Percentiles rank a stretch among this genome's conserved stretches.
phyloP scores from a whole-genome alignment of 2,113 vertebrate genomes.

The Corythaixoides concolor region DNA sequence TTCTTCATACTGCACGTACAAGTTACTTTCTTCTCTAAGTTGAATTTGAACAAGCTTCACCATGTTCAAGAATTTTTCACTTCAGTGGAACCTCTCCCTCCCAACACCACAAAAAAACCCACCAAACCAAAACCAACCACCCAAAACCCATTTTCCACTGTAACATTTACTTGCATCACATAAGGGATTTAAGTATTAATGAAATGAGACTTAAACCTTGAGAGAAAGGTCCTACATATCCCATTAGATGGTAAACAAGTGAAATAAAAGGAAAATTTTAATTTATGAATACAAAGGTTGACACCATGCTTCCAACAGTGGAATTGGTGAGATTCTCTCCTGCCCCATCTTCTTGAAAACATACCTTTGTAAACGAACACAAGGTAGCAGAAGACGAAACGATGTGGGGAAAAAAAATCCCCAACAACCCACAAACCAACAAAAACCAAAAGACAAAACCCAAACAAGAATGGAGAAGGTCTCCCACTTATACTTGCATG shows the following conservation, averaged over 20 bases:
- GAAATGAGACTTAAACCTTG: background rate
- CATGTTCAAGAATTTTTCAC: background rate
- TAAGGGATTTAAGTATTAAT: background rate
- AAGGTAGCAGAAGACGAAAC: background rate
- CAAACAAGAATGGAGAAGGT: background rate
- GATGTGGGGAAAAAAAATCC: fast-evolving
- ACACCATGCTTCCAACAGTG: background rate
- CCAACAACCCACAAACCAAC: background rate
- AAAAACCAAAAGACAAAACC: background rate
- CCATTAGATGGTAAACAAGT: background rate
- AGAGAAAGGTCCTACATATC: background rate
- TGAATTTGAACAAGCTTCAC: background rate
- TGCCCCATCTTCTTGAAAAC: background rate
- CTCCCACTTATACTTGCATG: background rate
- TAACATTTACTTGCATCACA: background rate
- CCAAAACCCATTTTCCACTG: background rate
- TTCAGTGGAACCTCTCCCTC: background rate
- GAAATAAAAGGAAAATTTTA: background rate
- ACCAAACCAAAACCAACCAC: background rate
- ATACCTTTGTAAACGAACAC: background rate
- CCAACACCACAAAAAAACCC: background rate
- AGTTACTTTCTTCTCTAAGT: background rate
- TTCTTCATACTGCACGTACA: background rate
- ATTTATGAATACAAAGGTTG: background rate
- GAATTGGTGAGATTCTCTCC: background rate